phyloP scores from a whole-genome alignment of 2,797 vertebrate species.

The Aratinga solstitialis region DNA sequence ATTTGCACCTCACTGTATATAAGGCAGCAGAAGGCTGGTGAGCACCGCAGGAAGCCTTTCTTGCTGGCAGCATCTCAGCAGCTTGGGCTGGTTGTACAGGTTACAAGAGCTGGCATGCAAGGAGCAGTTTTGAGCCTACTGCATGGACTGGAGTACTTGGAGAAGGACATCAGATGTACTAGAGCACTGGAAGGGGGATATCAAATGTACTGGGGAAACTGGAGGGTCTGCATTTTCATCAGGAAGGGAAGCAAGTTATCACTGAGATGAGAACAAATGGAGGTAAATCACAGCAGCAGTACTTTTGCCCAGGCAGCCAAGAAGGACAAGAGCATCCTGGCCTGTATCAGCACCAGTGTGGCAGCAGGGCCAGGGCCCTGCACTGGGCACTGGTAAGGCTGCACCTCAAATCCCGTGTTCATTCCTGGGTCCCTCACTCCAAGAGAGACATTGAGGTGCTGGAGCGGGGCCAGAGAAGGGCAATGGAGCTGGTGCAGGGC shows the following conservation, averaged over 20 bases:
- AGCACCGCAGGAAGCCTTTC: neutral
- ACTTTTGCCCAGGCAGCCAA: neutral
- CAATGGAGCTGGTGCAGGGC: neutral
- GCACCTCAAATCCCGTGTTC: neutral
- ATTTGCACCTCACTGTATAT: accelerated
- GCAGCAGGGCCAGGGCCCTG: too few relatives aligned
- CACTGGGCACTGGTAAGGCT: too few relatives aligned
- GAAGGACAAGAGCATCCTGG: neutral
- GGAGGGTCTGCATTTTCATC: neutral
- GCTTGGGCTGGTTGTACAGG: neutral
- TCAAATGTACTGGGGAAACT: neutral
- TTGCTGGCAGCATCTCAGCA: neutral
- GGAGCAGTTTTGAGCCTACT: neutral
- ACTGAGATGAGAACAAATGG: neutral
- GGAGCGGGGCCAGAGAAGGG: neutral
- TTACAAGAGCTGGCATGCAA: neutral
- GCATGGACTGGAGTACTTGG: neutral
- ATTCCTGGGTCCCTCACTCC: neutral
- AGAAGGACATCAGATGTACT: neutral
- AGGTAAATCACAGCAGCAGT: neutral
- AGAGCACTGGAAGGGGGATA: neutral
- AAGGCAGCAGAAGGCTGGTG: neutral
- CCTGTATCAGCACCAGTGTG: neutral
- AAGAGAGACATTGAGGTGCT: neutral
- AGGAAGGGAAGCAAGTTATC: neutral